Percentiles rank a stretch among this genome's conserved stretches.
Conservation (phyloP, 2,797 vertebrate species). For the Pseudochromis fuscus region DNA sequence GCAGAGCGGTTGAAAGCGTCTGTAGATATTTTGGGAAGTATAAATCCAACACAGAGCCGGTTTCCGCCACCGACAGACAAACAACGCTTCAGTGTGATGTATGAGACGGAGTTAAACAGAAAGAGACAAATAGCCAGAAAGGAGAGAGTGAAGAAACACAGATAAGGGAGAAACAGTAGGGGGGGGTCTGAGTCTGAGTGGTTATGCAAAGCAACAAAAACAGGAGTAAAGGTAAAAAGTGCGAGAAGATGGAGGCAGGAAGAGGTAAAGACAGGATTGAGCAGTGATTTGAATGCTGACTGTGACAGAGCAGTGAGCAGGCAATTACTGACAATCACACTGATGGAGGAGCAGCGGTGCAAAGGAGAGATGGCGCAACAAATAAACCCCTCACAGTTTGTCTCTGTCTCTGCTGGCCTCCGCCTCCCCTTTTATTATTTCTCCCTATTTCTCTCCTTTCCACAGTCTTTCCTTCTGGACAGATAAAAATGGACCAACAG, state of each 20-base stretch:
- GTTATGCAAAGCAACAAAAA: conserved; percentile 18
- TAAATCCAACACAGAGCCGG: conserved; percentile 40
- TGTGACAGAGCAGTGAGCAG: conserved; percentile 58
- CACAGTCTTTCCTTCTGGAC: neutral
- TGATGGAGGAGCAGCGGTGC: conserved; percentile 66
- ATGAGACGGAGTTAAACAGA: conserved; percentile 24
- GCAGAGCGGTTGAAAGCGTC: conserved; percentile 14
- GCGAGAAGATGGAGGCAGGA: conserved; percentile 18
- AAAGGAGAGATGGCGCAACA: conserved; percentile 58
- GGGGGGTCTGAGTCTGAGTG: neutral
- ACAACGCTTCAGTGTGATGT: conserved; percentile 24
- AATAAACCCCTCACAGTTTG: conserved; percentile 64
- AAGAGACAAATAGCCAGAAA: conserved; percentile 16
- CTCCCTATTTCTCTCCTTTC: neutral
- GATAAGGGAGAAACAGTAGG: conserved; percentile 9
- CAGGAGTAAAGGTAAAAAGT: conserved; percentile 9
- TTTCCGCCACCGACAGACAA: conserved; percentile 28
- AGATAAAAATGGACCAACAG: conserved; percentile 20
- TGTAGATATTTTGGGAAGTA: conserved; percentile 40
- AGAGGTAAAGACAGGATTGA: conserved; percentile 28
- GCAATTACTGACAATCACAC: conserved; percentile 73
- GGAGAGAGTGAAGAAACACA: conserved; percentile 2
- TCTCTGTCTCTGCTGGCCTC: conserved; percentile 47
- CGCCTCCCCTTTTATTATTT: conserved; percentile 12
- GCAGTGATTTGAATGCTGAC: conserved; percentile 47